Evolutionary conservation across 2,113 vertebrate species (phyloP), one percentile per base, ranked within the genome.

Genomic region (Pelodiscus sinensis): DNA sequence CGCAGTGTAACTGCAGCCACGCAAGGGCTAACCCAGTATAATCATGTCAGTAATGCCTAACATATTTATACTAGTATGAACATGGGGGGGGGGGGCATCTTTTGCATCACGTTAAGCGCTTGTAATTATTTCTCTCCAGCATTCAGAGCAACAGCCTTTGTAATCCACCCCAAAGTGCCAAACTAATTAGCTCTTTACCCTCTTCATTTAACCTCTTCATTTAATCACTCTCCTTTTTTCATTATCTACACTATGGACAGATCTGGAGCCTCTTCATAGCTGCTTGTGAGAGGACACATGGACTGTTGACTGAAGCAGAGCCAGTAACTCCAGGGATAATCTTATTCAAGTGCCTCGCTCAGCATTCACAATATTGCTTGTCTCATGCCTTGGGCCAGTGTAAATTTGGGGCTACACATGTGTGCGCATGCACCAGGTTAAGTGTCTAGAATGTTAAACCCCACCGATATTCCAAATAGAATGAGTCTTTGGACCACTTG

Each of bases 111-210:
- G 1, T 10, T 82, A 71, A 31, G 60, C 62, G 10, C 82, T 55
- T 44, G 6, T 3, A 80, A 27, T 79, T 82, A n/a, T 50, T 88
- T n/a, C 81, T 21, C 31, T 57, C 44, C 18, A 31, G 9, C 84
- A 87, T 86, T 80, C 80, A 84, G 84, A 88, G 75, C 21, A 84
- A 84, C 12, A 50, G 60, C 3, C 14, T 80, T 86, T 21, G 21
- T 56, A 90, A 22, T 35, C 54, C 22, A 4, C 75, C 52, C 35
- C 79, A 82, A 84, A 84, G 12, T n/a, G 71, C 77, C 54, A 55
- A 31, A 71, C 51, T 38, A 16, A 71, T 58, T 44, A 62, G 54
- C 31, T 55, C 55, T 31, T 55, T 35, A 15, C 22, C 54, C 79
- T 22, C n/a, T n/a, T n/a, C n/a, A n/a, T n/a, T 31, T 51, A 82